Evolutionary conservation across 1,140 invertebrate genomes (phyloP).

Genomic region (Brachionus manjavacas): DNA sequence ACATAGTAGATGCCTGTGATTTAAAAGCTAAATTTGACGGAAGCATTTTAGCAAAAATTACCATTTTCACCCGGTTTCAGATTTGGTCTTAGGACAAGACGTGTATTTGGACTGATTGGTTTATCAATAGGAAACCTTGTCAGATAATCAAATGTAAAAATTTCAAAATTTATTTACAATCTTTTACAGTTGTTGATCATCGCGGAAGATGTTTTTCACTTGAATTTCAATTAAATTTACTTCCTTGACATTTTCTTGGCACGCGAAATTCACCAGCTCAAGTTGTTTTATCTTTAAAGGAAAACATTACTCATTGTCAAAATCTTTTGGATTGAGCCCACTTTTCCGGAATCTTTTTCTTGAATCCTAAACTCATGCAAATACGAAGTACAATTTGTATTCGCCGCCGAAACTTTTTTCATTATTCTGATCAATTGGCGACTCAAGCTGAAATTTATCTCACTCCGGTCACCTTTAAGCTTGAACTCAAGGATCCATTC

Average conservation of each 20-base stretch:
- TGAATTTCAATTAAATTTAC: not conserved
- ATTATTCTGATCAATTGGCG: not conserved
- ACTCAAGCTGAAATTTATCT: not conserved
- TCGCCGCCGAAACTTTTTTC: not conserved
- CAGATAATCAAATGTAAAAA: not conserved
- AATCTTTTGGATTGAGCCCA: not conserved
- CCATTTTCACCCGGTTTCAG: constrained; percentile 29
- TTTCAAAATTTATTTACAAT: not conserved
- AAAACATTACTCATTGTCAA: not conserved
- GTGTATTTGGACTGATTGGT: not conserved
- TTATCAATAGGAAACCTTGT: constrained; percentile 26
- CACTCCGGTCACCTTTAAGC: not conserved
- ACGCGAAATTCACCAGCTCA: not conserved
- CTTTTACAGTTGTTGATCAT: constrained; percentile 1
- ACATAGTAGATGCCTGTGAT: not conserved
- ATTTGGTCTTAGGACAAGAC: constrained; percentile 1
- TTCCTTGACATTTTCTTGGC: not conserved
- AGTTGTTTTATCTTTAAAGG: not conserved
- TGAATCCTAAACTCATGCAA: not conserved
- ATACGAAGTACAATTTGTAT: not conserved
- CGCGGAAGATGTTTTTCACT: not conserved
- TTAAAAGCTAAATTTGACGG: not conserved
- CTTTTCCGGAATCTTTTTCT: not conserved
- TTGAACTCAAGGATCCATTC: not conserved
- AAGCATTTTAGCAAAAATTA: not conserved